A percentile compares a stretch with the other conserved stretches of the same genome.
phyloP scores from a whole-genome alignment of 2,888 invertebrate species.

The Aricia artaxerxes region DNA sequence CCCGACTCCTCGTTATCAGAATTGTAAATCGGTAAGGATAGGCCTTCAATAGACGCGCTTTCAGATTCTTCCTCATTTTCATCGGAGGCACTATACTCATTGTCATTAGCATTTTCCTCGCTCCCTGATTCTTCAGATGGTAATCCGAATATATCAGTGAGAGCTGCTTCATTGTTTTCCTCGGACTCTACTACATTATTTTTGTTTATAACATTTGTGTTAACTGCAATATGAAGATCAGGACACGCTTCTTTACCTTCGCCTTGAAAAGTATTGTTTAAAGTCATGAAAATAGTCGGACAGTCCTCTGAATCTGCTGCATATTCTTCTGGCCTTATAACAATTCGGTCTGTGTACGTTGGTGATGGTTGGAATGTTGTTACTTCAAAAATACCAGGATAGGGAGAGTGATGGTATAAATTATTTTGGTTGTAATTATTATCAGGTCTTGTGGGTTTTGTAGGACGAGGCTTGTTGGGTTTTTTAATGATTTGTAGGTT shows the following conservation, averaged over 20 bases:
- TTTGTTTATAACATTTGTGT: conserved; percentile 84
- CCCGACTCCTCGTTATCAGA: conserved; percentile 56
- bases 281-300: conserved; percentile 80
- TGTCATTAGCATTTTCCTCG: conserved; percentile 53
- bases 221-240: conserved; percentile 85
- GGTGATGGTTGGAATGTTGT: conserved; percentile 67
- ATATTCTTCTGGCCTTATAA: conserved; percentile 74
- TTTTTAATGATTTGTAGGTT: conserved; percentile 43
- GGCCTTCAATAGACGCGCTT: conserved; percentile 63
- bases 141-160: conserved; percentile 62
- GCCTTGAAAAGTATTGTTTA: conserved; percentile 75
- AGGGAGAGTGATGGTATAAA: conserved; percentile 53
- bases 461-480: conserved; percentile 60
- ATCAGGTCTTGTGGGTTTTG: conserved; percentile 56
- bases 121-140: conserved; percentile 62
- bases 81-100: conserved; percentile 60
- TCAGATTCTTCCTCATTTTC: conserved; percentile 59
- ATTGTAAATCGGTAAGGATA: conserved; percentile 63
- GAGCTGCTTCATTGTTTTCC: conserved; percentile 60
- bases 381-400: conserved; percentile 61
- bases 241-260: conserved; percentile 84
- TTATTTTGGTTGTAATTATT: conserved; percentile 58
- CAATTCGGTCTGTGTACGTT: conserved; percentile 69
- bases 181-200: conserved; percentile 74
- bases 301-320: conserved; percentile 71